A percentile compares a stretch with the other conserved stretches of the same genome.
Conservation (phyloP, 2,113 vertebrate species). For the Gasterosteus nipponicus region DNA sequence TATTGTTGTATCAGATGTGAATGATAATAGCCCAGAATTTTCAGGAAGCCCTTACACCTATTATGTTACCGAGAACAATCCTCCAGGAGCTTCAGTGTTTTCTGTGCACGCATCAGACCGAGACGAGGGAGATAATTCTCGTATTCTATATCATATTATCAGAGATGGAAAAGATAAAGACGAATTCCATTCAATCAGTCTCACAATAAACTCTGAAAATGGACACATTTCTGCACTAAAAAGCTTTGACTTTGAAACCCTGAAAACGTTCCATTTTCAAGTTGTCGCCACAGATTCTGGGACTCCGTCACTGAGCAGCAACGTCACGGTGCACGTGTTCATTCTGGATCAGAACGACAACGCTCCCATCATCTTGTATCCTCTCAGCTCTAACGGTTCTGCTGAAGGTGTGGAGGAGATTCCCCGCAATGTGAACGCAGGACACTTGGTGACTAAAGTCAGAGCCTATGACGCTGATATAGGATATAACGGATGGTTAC, state of each 20-base stretch:
- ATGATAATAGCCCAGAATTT: constrained; percentile 74
- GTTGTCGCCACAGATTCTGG: constrained; percentile 29
- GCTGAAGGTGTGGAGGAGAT: constrained; percentile 69
- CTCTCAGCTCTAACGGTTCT: constrained; percentile 58
- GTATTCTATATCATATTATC: constrained; percentile 65
- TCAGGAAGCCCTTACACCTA: constrained; percentile 37
- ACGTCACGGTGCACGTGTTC: constrained; percentile 47
- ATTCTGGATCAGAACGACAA: constrained; percentile 78
- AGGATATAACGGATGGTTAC: constrained; percentile 77
- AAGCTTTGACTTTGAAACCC: neutral
- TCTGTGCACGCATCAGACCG: constrained; percentile 62
- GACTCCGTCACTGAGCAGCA: too few species aligned
- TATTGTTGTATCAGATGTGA: constrained; percentile 69
- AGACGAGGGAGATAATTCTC: constrained; percentile 53
- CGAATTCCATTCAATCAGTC: neutral
- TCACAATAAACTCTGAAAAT: constrained; percentile 73
- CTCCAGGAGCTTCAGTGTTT: constrained; percentile 50
- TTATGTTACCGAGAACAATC: constrained; percentile 68
- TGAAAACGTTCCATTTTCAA: constrained; percentile 76
- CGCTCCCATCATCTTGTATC: constrained; percentile 63
- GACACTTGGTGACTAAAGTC: constrained; percentile 75
- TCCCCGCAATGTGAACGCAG: constrained; percentile 55
- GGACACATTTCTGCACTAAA: constrained; percentile 55
- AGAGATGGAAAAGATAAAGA: constrained; percentile 29
- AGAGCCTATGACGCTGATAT: constrained; percentile 76